Conservation (phyloP, 92 coral and sea anemone genomes). For the Epizoanthus ramosus region DNA sequence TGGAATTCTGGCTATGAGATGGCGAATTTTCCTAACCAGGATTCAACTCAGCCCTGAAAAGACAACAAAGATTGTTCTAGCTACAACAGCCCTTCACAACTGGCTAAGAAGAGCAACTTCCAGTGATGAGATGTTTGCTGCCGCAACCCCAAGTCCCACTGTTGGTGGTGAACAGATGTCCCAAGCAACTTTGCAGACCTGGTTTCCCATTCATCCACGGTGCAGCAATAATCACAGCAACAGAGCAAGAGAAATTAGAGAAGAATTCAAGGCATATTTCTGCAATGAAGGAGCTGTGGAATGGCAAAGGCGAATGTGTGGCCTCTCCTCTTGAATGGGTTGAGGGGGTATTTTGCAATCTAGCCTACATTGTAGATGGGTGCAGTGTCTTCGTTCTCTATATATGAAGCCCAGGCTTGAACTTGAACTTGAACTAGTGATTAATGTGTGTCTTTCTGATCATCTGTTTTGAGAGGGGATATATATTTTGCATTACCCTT, state of each 20-base stretch:
- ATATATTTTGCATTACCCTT: too few species aligned
- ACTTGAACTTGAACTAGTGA: too few species aligned
- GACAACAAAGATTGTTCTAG: conserved; percentile 41
- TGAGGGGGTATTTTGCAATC: too few species aligned
- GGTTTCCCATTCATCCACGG: conserved; percentile 1
- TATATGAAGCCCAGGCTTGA: too few species aligned
- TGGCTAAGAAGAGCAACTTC: conserved; percentile 39
- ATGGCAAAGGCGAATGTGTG: neutral
- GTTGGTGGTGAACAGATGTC: neutral
- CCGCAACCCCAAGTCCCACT: neutral
- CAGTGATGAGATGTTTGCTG: neutral
- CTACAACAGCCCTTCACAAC: conserved; percentile 46
- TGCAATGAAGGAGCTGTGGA: conserved; percentile 2
- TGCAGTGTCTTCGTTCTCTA: too few species aligned
- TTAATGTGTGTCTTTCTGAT: too few species aligned
- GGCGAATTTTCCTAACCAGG: conserved; percentile 51
- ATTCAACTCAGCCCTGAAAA: conserved; percentile 47
- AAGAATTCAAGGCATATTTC: conserved; percentile 4
- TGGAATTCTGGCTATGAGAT: conserved; percentile 57
- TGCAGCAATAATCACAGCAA: conserved; percentile 14
- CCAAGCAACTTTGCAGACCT: neutral
- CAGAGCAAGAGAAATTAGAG: conserved; percentile 3
- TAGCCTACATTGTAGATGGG: too few species aligned
- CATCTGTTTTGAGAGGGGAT: too few species aligned
- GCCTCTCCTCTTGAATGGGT: too few species aligned